A percentile compares a stretch with the other conserved stretches of the same genome.
phyloP scores from a whole-genome alignment of 2,888 invertebrate genomes.

The Baccha elongata region DNA sequence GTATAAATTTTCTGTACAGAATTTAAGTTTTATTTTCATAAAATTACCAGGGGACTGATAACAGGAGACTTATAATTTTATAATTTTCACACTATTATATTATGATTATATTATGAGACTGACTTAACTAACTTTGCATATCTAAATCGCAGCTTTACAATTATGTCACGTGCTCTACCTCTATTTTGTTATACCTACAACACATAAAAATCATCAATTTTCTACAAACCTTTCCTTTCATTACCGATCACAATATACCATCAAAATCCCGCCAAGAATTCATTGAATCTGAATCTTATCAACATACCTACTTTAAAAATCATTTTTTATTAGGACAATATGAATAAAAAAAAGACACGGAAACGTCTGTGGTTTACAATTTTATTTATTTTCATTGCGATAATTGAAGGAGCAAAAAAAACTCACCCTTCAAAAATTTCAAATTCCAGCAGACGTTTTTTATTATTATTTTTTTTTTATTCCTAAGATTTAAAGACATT shows the following conservation, averaged over 20 bases:
- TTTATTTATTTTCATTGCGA: constrained; percentile 10
- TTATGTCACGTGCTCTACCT: no score
- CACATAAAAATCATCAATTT: constrained; percentile 32
- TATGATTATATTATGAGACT: no score
- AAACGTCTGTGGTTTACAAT: constrained; percentile 56
- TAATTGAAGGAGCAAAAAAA: constrained; percentile 38
- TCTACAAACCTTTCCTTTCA: not conserved
- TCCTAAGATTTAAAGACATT: no score
- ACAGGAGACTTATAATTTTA: no score
- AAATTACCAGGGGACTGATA: no score
- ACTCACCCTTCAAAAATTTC: constrained; percentile 42
- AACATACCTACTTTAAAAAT: constrained; percentile 25
- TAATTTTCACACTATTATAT: no score
- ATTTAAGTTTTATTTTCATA: no score
- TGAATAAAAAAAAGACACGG: constrained; percentile 40
- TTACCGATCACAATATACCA: not conserved
- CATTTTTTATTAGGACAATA: constrained; percentile 44
- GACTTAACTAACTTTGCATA: no score
- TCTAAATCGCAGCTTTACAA: no score
- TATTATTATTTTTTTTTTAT: constrained; percentile 27
- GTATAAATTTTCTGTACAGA: no score
- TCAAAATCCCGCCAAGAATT: constrained; percentile 1
- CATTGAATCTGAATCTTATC: not conserved
- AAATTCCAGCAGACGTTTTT: constrained; percentile 41
- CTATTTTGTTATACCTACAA: no score